Evolutionary conservation across 2,888 invertebrate genomes (phyloP), one percentile per base, ranked within the genome.

Genomic region (Ceriagrion tenellum): DNA sequence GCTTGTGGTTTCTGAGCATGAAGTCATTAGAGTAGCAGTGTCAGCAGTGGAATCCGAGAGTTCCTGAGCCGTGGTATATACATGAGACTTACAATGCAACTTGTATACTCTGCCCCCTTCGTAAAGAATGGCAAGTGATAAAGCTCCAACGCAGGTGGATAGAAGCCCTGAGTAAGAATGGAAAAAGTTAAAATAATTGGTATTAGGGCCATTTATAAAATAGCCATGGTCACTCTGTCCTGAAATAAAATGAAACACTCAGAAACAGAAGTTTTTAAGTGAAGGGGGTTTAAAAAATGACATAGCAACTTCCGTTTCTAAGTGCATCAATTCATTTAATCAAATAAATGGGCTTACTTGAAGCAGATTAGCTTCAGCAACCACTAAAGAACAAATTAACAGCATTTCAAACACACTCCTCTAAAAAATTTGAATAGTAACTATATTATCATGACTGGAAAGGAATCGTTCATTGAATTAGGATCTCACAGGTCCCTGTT

Each of bases 81-180:
- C 18, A 55, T n/a, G 89, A n/a, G 89, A n/a, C 89, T 89, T 89
- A 13, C 47, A 89, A 89, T 47, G n/a, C 55, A 89, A 26, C 55
- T 55, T 89, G n/a, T 89, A 89, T 13, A 89, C 16, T n/a, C 89
- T 55, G 23, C 89, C 89, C 16, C 55, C 89, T 55, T 89, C 89
- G 35, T 89, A 89, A 16, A 89, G 89, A 16, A 89, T n/a, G 4
- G 89, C 89, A 23, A 89, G n/a, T 10, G 55, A 89, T 55, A 55
- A 47, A n/a, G 55, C 89, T 55, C 89, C 89, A 12, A 89, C 12
- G n/a, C 89, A 89, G 13, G 89, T 89, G n/a, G 89, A 55, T 20
- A 89, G 12, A 6, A 89, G 89, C 35, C 89, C 89, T 89, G 16
- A 23, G 47, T 47, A 47, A 12, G 59, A 59, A 59, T 59, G 13